phyloP scores from a whole-genome alignment of 2,888 invertebrate species.

The Theretra japonica region DNA sequence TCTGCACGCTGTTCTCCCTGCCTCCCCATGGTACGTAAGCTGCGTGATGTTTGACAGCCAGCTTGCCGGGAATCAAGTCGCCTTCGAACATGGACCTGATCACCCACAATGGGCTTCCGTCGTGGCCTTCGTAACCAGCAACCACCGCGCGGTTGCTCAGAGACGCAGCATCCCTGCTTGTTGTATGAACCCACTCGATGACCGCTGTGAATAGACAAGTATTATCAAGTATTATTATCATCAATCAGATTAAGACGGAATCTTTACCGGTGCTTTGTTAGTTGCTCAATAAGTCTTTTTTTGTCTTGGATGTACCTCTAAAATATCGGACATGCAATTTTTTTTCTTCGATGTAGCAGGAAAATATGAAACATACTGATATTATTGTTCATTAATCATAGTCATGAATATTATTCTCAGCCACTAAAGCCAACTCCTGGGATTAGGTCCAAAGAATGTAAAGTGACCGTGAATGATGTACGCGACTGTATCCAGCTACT shows the following conservation, averaged over 20 bases:
- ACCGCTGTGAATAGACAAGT: slow-evolving; percentile 51
- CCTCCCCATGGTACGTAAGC: slow-evolving; percentile 77
- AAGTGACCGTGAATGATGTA: too few species aligned
- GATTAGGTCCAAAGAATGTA: too few species aligned
- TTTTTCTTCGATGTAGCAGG: too few species aligned
- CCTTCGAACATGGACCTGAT: slow-evolving; percentile 69
- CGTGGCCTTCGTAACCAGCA: slow-evolving; percentile 74
- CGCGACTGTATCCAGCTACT: too few species aligned
- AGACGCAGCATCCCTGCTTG: slow-evolving; percentile 52
- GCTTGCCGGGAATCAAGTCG: slow-evolving; percentile 76
- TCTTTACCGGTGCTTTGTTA: not conserved
- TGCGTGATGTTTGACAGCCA: slow-evolving; percentile 68
- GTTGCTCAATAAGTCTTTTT: too few species aligned
- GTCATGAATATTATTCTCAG: too few species aligned
- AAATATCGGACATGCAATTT: too few species aligned
- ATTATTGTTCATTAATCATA: too few species aligned
- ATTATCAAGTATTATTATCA: too few species aligned
- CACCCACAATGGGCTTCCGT: slow-evolving; percentile 77
- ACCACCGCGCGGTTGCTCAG: slow-evolving; percentile 69
- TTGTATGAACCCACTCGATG: slow-evolving; percentile 70
- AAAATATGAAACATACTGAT: too few species aligned
- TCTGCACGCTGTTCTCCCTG: slow-evolving; percentile 63
- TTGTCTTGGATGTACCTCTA: too few species aligned
- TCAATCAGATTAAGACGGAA: not conserved
- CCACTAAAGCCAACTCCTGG: too few species aligned